A percentile compares a stretch with the other conserved stretches of the same genome.
These are phyloP conservation scores for Cosmia pyralina DNA, from an alignment of 2,888 invertebrate species.

Conservation along the genomic window DNA sequence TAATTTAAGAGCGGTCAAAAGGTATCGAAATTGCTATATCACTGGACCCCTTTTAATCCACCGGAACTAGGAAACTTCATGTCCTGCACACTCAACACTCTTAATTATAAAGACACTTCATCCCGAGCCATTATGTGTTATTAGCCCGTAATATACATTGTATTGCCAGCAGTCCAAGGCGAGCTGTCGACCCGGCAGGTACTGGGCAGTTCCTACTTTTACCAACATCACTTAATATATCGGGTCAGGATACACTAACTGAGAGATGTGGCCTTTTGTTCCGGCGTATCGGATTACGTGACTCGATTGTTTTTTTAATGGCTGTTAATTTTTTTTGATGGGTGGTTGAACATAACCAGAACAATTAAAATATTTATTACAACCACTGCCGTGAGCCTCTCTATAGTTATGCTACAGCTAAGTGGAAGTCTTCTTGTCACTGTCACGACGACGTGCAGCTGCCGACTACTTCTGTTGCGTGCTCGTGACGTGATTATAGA, in stretches of 20 bases:
- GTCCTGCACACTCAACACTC: constrained; percentile 3
- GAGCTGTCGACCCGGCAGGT: constrained; percentile 39
- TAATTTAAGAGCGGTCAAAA: not conserved
- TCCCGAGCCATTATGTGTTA: constrained; percentile 21
- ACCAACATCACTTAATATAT: constrained; percentile 20
- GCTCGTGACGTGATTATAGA: not conserved
- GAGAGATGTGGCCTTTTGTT: constrained; percentile 29
- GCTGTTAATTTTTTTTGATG: not conserved
- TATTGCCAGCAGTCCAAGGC: constrained; percentile 39
- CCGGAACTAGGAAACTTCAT: constrained; percentile 57
- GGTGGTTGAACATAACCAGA: not conserved
- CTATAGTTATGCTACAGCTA: no score
- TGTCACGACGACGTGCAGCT: not conserved
- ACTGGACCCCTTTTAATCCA: not conserved
- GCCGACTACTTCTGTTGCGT: not conserved
- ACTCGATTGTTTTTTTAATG: constrained; percentile 3
- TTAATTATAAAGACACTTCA: constrained; percentile 49
- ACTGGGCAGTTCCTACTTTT: constrained; percentile 54
- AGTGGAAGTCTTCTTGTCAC: no score
- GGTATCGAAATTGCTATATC: not conserved
- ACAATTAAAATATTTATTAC: not conserved
- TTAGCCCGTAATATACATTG: constrained; percentile 12
- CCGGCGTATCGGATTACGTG: constrained; percentile 33
- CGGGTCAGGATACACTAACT: constrained; percentile 32
- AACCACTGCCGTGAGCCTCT: no score